Base-by-base conservation (phyloP, 1,140 invertebrate species). In the Pseudomyrmex pallidus region DNA sequence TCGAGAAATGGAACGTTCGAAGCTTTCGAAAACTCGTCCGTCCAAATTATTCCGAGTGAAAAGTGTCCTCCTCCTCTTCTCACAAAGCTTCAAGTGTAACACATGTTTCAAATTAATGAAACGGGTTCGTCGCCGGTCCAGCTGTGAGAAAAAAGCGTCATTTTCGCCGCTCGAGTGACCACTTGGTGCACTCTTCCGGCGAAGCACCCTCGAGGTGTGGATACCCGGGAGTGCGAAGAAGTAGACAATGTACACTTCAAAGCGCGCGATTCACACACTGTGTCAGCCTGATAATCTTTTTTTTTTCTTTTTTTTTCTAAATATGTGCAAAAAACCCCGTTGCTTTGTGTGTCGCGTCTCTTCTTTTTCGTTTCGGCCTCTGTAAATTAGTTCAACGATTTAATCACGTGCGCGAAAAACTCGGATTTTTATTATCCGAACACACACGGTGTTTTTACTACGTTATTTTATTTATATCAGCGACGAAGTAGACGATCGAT, bases 61-160 rank as follows among this genome's bases (percentile, higher is more conserved):
- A 78, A 48, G 35, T 68, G 13, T 57, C 56, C 35, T 46, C 57
- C 20, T 22, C 2, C 17, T 22, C 12, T 25, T 8, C 22, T 2
- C 12, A 10, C 44, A 0, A 22, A 44, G 44, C 20, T 8, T 10
- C 2, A 17, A n/a, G 50, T 35, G 35, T 56, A 76, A 64, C 74
- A 78, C 64, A 7, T 80, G 66, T 80, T 78, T 59, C 54, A 72
- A 80, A 70, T 80, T 70, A 80, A 70, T 50, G 56, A 80, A 70
- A 80, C 20, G n/a, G 17, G 35, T 35, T 35, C 35, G 35, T 52
- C 48, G 10, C n/a, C 25, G 4, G 20, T 8, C 54, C 22, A 22
- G 20, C 15, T 35, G 59, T 44, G 44, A 80, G 44, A 10, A 72
- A 78, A 78, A 70, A 68, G 66, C 15, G 63, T 59, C 54, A 70